Percentiles rank a stretch among this genome's conserved stretches.
Evolutionary conservation across 2,797 vertebrate genomes (phyloP).

Genomic region (Ctenopoma multispine): DNA sequence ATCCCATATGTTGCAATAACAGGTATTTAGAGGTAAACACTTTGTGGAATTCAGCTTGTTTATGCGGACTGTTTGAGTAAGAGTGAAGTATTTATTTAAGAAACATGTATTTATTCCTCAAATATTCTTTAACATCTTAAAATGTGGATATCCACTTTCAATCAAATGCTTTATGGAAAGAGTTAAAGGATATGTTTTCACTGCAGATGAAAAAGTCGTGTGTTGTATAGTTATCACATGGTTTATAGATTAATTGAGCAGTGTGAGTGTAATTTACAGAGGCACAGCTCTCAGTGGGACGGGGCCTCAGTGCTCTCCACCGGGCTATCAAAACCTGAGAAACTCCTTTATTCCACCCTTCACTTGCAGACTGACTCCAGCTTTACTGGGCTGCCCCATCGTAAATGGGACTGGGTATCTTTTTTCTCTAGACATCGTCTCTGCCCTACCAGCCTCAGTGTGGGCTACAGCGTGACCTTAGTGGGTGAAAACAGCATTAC

Average conservation of each 20-base stretch:
- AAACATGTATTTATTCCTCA: conserved; percentile 2
- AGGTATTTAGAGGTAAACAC: conserved; percentile 58
- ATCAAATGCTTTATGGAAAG: neutral
- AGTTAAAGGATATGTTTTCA: conserved; percentile 19
- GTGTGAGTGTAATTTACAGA: conserved; percentile 51
- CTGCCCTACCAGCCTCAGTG: conserved; percentile 55
- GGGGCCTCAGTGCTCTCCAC: conserved; percentile 39
- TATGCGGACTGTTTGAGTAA: conserved; percentile 30
- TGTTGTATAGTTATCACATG: conserved; percentile 37
- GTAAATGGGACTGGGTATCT: conserved; percentile 71
- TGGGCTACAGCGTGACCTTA: conserved; percentile 63
- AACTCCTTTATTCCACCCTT: conserved; percentile 72
- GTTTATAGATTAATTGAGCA: conserved; percentile 47
- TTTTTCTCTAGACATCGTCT: conserved; percentile 58
- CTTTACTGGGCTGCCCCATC: conserved; percentile 68
- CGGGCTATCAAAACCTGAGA: conserved; percentile 64
- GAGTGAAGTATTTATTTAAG: conserved; percentile 12
- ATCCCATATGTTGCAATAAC: conserved; percentile 67
- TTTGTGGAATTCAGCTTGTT: conserved; percentile 47
- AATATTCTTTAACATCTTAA: conserved; percentile 6
- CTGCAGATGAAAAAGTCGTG: conserved; percentile 17
- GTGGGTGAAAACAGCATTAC: conserved; percentile 75
- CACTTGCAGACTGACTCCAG: conserved; percentile 77
- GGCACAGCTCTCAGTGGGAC: conserved; percentile 52
- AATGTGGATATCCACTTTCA: neutral